Percentiles rank a stretch among this genome's conserved stretches.
Evolutionary conservation across 2,113 vertebrate genomes (phyloP).

Genomic region (Gallinago paraguaiae): DNA sequence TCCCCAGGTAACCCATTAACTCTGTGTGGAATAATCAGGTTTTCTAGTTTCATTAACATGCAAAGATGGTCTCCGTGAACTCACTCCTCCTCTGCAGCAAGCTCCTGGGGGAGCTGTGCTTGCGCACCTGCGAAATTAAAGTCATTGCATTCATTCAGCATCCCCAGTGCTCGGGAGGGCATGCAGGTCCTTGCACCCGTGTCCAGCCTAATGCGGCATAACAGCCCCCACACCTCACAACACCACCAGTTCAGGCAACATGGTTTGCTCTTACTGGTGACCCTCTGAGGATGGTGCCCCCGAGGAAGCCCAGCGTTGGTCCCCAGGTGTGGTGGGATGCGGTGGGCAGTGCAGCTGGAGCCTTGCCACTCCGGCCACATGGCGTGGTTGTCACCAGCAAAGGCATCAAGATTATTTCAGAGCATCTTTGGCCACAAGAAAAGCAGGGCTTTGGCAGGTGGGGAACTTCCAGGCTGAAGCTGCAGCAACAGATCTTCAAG

Average conservation of each 20-base stretch:
- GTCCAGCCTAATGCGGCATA: rapidly evolving
- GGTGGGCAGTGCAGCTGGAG: background rate
- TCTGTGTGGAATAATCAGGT: background rate
- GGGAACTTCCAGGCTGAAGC: background rate
- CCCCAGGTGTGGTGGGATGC: background rate
- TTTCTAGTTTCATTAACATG: conserved; percentile 1
- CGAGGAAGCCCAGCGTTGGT: rapidly evolving
- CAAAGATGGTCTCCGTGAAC: background rate
- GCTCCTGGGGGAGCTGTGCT: background rate
- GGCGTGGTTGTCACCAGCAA: background rate
- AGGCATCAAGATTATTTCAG: background rate
- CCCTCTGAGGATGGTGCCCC: background rate
- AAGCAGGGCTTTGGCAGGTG: background rate
- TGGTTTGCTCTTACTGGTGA: background rate
- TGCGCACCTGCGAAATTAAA: background rate
- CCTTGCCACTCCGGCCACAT: background rate
- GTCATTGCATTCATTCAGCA: background rate
- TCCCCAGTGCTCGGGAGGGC: background rate
- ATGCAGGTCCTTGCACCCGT: rapidly evolving
- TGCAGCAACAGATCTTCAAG: background rate
- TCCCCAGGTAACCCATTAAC: background rate
- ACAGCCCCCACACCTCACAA: background rate
- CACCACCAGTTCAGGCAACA: background rate
- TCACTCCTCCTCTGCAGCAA: background rate
- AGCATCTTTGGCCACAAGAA: rapidly evolving